phyloP scores from a whole-genome alignment of 2,797 vertebrate species.

The Gadopsis marmoratus region DNA sequence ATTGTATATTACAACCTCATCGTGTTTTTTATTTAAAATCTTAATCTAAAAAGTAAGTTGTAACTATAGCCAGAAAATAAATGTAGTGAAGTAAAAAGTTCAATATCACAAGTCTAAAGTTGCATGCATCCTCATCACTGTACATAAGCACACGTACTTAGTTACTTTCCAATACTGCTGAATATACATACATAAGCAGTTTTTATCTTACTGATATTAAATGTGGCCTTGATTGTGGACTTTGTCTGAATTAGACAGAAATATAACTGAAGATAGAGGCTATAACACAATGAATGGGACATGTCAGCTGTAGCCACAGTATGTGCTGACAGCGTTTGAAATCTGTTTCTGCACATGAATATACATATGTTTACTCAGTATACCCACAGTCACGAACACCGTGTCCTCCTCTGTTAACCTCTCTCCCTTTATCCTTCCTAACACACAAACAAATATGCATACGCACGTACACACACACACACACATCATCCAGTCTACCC shows the following conservation, averaged over 20 bases:
- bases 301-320: slow-evolving; percentile 17
- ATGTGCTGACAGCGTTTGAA: slow-evolving; percentile 26
- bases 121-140: neutral
- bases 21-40: neutral
- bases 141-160: too few species aligned
- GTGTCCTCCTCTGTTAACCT: slow-evolving; percentile 67
- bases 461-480: slow-evolving; percentile 16
- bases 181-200: neutral
- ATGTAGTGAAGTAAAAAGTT: neutral
- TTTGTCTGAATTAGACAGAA: slow-evolving; percentile 8
- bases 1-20: neutral
- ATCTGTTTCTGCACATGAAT: slow-evolving; percentile 48
- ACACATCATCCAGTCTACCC: slow-evolving; percentile 46
- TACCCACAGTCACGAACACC: slow-evolving; percentile 56
- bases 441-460: slow-evolving; percentile 22
- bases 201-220: slow-evolving; percentile 32
- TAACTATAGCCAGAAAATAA: too few species aligned
- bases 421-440: slow-evolving; percentile 45
- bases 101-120: neutral
- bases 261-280: slow-evolving; percentile 10
- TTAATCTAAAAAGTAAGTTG: neutral
- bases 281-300: slow-evolving; percentile 23
- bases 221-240: slow-evolving; percentile 17
- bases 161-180: neutral
- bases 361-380: slow-evolving; percentile 55